phyloP scores from a whole-genome alignment of 30 jellyfish, hydroid and myxozoan genomes.

The Aurelia coerulea region DNA sequence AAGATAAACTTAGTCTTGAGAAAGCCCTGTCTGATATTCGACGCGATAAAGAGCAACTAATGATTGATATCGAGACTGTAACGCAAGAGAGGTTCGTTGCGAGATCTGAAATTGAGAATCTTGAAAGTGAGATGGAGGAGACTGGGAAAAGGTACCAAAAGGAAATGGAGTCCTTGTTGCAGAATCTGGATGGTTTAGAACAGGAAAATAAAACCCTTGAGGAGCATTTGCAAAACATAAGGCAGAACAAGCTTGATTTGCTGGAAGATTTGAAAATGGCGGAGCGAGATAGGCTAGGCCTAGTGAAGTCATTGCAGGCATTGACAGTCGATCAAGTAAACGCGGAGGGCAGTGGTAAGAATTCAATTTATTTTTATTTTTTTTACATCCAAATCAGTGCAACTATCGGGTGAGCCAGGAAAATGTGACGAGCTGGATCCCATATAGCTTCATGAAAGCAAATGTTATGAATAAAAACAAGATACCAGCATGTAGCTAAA shows the following conservation, averaged over 20 bases:
- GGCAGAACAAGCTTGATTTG: slow-evolving; percentile 91
- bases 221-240: slow-evolving; percentile 80
- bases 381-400: too few relatives aligned
- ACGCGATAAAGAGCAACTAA: slow-evolving; percentile 80
- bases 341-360: slow-evolving; percentile 51
- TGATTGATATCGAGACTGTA: slow-evolving; percentile 77
- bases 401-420: too few relatives aligned
- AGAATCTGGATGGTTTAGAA: slow-evolving; percentile 83
- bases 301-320: slow-evolving; percentile 83
- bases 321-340: slow-evolving; percentile 71
- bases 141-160: slow-evolving; percentile 69
- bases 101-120: slow-evolving; percentile 60
- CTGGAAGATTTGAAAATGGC: slow-evolving; percentile 89
- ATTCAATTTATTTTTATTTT: neutral
- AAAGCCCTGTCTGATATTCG: slow-evolving; percentile 78
- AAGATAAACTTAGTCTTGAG: slow-evolving; percentile 96
- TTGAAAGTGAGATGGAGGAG: slow-evolving; percentile 69
- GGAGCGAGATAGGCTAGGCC: slow-evolving; percentile 91
- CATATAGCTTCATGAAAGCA: too few relatives aligned
- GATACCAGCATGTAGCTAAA: too few relatives aligned
- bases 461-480: too few relatives aligned
- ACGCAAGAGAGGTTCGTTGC: slow-evolving; percentile 65
- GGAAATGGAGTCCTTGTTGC: slow-evolving; percentile 86
- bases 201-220: slow-evolving; percentile 93
- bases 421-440: too few relatives aligned